A percentile compares a stretch with the other conserved stretches of the same genome.
These are phyloP conservation scores for Megalops cyprinoides DNA, from an alignment of 2,797 vertebrate genomes.

Conservation along the genomic window DNA sequence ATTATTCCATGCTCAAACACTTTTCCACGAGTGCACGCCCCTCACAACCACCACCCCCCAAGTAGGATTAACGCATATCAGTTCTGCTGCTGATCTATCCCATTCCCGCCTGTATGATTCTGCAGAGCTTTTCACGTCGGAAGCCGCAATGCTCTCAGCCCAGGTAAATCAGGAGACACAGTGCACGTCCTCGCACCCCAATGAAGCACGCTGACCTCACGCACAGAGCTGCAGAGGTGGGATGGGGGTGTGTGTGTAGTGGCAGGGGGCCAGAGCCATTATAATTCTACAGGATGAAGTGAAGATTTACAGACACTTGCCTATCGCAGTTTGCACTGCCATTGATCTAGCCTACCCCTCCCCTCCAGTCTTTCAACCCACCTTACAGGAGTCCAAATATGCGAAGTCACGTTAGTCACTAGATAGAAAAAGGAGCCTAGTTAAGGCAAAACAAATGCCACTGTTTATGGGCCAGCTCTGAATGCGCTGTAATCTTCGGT, in stretches of 20 bases:
- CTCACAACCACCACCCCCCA: neutral
- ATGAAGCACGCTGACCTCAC: no score
- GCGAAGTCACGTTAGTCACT: neutral
- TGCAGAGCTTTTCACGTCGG: no score
- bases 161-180: no score
- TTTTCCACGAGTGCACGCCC: neutral
- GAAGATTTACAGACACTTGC: neutral
- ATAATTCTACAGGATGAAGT: neutral
- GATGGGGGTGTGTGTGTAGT: neutral
- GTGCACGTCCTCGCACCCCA: no score
- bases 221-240: neutral
- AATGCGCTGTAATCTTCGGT: neutral
- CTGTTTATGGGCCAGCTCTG: neutral
- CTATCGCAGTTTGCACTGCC: no score
- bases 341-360: neutral
- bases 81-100: no score
- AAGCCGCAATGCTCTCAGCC: no score
- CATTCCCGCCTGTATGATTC: no score
- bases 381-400: neutral
- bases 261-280: slow-evolving; percentile 3
- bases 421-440: neutral
- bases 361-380: neutral
- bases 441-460: neutral
- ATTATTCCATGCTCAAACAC: neutral
- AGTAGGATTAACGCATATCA: no score